Percentiles rank a stretch among this genome's conserved stretches.
These are phyloP conservation scores for Phymanthus crucifer DNA, from an alignment of 92 coral and sea anemone genomes.

Conservation along the genomic window DNA sequence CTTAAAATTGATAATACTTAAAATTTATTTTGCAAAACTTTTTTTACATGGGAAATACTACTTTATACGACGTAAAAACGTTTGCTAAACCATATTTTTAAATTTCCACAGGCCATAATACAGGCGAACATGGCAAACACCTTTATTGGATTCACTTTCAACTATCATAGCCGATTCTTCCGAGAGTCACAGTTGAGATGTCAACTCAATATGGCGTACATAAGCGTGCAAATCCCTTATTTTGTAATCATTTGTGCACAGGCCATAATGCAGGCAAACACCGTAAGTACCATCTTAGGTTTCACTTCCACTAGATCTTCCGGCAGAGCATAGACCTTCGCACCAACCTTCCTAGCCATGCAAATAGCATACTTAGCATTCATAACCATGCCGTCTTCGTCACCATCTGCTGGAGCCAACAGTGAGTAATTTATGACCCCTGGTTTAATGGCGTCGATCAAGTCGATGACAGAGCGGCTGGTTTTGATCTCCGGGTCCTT, in stretches of 20 bases:
- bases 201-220: not conserved
- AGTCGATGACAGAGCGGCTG: conserved; percentile 70
- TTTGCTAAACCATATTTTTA: not conserved
- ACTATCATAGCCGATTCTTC: not conserved
- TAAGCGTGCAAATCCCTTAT: not conserved
- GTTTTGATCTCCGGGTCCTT: conserved; percentile 76
- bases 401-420: conserved; percentile 45
- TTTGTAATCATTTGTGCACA: conserved; percentile 35
- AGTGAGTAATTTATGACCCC: conserved; percentile 71
- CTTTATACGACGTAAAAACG: not conserved
- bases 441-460: conserved; percentile 90
- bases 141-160: conserved; percentile 90
- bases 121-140: conserved; percentile 97
- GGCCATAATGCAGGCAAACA: conserved; percentile 98
- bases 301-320: conserved; percentile 96
- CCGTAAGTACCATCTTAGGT: conserved; percentile 94
- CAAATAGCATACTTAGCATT: conserved; percentile 98
- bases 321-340: conserved; percentile 89
- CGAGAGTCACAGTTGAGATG: no score
- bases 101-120: conserved; percentile 83
- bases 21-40: no score
- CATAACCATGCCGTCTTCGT: conserved; percentile 66
- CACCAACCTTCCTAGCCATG: conserved; percentile 95
- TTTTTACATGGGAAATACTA: no score
- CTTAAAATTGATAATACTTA: no score